Evolutionary conservation across 2,888 invertebrate genomes (phyloP), one percentile per base, ranked within the genome.

Genomic region (Alviniconcha strummeri): DNA sequence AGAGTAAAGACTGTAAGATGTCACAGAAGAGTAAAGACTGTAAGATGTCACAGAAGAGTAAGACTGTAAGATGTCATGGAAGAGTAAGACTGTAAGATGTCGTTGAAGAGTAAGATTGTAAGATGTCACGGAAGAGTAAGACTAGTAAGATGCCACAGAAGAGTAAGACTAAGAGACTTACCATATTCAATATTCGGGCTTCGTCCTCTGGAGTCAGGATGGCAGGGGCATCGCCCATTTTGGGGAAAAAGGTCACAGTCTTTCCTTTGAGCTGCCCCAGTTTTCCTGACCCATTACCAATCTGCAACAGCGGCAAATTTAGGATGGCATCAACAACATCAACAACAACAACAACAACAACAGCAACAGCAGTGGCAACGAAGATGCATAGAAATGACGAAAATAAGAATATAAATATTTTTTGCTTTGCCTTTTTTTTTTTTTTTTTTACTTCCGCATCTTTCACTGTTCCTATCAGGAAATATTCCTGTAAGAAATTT

Each of bases 181-280:
- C 93, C 90, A 91, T 90, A 57, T 88, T 86, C 11, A 88, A 80
- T 13, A 92, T 84, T 74, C 89, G 89, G 76, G 91, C 90, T 60
- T 91, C 91, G 82, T 91, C 88, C 76, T 92, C 91, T 15, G 87
- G 86, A 1, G 89, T 85, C 11, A 92, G 87, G 11, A 88, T 88
- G 13, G 86, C 86, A 0, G 89, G 84, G 0, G 92, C 93, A 15
- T 89, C 89, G 80, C 91, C 90, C 72, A 93, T 83, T 54, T 87
- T 89, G 7, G 91, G 91, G 83, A 93, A 90, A 79, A 92, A 91
- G 0, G 89, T 89, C 11, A 91, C 86, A 8, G 86, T 80, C 69
- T 84, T 83, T 60, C 56, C 54, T 54, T 83, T 83, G 79, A n/a
- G 83, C 17, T 78, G 80, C 15, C 72, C 64, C 17, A 9, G 36